These are phyloP conservation scores for Tachuris rubrigastra DNA, from an alignment of 2,113 vertebrate genomes.

Conservation along the genomic window DNA sequence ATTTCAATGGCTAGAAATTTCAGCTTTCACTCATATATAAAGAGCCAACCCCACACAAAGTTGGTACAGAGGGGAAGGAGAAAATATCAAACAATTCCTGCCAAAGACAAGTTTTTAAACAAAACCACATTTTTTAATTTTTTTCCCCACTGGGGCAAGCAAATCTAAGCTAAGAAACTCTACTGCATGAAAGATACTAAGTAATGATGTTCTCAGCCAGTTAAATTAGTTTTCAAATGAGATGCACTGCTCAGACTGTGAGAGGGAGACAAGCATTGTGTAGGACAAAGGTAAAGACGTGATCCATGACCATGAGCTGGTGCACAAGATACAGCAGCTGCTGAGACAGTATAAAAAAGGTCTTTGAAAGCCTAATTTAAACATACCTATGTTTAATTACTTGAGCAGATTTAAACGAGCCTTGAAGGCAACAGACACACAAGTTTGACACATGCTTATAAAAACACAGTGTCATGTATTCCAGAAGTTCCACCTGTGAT, in stretches of 20 bases:
- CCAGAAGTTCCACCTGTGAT: background rate
- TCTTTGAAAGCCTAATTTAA: background rate
- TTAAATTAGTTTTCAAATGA: background rate
- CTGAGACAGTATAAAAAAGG: background rate
- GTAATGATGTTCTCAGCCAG: background rate
- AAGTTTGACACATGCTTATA: background rate
- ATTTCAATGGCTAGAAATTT: background rate
- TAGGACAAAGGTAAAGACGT: background rate
- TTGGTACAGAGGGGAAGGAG: background rate
- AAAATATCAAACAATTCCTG: background rate
- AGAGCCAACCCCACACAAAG: background rate
- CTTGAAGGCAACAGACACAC: background rate
- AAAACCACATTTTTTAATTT: too few species aligned
- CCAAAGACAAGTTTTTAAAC: background rate
- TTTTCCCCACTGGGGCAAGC: background rate
- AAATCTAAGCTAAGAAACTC: background rate
- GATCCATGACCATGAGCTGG: background rate
- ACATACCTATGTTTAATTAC: background rate
- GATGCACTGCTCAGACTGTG: background rate
- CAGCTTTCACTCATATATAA: background rate
- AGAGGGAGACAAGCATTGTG: background rate
- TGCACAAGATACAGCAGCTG: background rate
- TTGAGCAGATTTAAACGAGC: background rate
- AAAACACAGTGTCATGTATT: background rate
- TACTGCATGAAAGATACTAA: rapidly evolving